Evolutionary conservation across 1,140 invertebrate species (phyloP).

Genomic region (Myzus persicae): DNA sequence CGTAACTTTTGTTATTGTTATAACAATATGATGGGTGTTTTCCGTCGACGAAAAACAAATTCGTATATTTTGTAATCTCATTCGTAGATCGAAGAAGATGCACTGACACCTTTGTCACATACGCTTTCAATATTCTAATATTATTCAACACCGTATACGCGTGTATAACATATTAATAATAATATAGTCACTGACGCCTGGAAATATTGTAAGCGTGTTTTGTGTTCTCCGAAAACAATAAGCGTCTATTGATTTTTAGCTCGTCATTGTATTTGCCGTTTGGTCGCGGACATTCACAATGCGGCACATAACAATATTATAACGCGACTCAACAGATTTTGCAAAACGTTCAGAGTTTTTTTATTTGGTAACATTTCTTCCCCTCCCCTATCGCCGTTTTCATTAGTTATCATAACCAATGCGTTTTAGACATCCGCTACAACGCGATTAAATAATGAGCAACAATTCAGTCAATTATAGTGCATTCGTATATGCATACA

Average conservation of each 20-base stretch:
- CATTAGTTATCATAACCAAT: background rate
- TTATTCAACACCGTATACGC: background rate
- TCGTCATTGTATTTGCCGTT: background rate
- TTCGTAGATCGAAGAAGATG: background rate
- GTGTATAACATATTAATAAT: background rate
- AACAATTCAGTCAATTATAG: no score
- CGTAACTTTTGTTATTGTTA: background rate
- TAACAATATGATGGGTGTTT: background rate
- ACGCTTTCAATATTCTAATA: background rate
- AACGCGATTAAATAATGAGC: no score
- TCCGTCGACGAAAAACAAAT: background rate
- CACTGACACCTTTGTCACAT: background rate
- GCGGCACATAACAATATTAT: background rate
- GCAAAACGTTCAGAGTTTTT: background rate
- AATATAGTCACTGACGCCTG: background rate
- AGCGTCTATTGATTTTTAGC: constrained; percentile 15
- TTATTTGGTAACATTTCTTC: background rate
- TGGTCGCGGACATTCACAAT: background rate
- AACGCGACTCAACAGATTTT: background rate
- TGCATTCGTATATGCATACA: background rate
- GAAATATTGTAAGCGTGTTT: background rate
- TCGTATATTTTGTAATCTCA: background rate
- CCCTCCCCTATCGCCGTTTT: background rate
- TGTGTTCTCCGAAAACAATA: background rate
- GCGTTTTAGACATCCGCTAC: background rate